Conservation (phyloP, 2,888 invertebrate genomes). For the Perdita meconis region DNA sequence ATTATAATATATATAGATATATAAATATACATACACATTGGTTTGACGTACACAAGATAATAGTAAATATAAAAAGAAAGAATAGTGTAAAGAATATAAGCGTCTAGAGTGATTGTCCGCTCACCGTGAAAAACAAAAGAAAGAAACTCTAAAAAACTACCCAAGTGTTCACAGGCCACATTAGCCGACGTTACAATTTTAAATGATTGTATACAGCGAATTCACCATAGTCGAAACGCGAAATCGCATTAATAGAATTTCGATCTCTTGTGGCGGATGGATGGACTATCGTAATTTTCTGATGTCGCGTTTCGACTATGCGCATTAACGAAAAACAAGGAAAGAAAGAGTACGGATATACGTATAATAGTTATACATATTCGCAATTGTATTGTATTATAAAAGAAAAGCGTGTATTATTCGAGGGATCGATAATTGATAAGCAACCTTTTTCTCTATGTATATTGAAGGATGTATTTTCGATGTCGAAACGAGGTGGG, state of each 20-base stretch:
- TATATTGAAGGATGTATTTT: conserved; percentile 65
- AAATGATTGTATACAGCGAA: conserved; percentile 61
- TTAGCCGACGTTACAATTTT: conserved; percentile 68
- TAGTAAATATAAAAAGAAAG: conserved; percentile 43
- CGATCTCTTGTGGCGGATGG: conserved; percentile 8
- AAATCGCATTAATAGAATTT: conserved; percentile 37
- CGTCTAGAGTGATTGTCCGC: conserved; percentile 60
- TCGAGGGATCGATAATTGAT: conserved; percentile 61
- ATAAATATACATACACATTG: conserved; percentile 23
- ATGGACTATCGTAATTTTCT: too few species aligned
- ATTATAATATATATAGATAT: conserved; percentile 37
- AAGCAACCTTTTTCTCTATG: conserved; percentile 52
- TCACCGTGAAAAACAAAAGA: conserved; percentile 53
- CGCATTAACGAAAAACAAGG: conserved; percentile 22
- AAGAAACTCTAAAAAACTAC: conserved; percentile 68
- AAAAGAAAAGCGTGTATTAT: conserved; percentile 62
- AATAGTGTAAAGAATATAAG: conserved; percentile 56
- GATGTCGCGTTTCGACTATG: conserved; percentile 61
- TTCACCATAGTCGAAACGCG: conserved; percentile 63
- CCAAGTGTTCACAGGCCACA: conserved; percentile 73
- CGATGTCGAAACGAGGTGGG: conserved; percentile 56
- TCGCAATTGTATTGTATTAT: conserved; percentile 61
- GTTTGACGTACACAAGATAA: conserved; percentile 56
- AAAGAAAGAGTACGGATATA: conserved; percentile 51
- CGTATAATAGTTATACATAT: conserved; percentile 55